phyloP scores from a whole-genome alignment of 2,113 vertebrate genomes.

The Rafetus swinhoei region DNA sequence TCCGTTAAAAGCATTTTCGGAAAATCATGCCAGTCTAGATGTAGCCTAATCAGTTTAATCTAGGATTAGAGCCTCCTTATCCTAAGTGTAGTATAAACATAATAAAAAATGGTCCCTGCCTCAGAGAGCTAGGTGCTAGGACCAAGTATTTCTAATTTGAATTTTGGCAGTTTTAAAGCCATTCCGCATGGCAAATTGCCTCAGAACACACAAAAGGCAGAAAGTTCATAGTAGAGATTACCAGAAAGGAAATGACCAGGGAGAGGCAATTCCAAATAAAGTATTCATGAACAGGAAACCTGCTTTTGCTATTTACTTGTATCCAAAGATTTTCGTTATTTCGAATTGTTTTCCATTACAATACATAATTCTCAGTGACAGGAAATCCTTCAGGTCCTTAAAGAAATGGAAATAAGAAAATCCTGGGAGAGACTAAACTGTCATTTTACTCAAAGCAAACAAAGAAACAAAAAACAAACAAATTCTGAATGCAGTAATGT shows the following conservation, averaged over 20 bases:
- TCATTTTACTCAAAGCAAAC: not conserved
- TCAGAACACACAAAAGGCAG: not conserved
- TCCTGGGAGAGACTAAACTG: constrained; percentile 42
- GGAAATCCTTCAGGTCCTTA: constrained; percentile 17
- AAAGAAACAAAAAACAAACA: not conserved
- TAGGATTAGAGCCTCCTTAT: not conserved
- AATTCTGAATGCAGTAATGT: constrained; percentile 29
- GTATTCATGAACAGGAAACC: not conserved
- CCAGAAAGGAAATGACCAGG: not conserved
- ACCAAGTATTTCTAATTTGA: not conserved
- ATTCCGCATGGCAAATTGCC: not conserved
- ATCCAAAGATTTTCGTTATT: not conserved
- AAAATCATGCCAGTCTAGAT: no score
- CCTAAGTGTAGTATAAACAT: not conserved
- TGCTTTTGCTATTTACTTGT: not conserved
- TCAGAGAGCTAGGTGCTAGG: not conserved
- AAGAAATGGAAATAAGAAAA: constrained; percentile 26
- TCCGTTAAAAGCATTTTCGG: no score
- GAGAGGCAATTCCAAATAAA: not conserved
- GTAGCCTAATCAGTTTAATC: not conserved
- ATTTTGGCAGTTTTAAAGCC: not conserved
- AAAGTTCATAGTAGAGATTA: not conserved
- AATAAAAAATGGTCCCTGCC: not conserved
- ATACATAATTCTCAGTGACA: not conserved
- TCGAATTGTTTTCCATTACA: not conserved